phyloP scores from a whole-genome alignment of 30 jellyfish, hydroid and myxozoan species.

The Aurelia sp. region DNA sequence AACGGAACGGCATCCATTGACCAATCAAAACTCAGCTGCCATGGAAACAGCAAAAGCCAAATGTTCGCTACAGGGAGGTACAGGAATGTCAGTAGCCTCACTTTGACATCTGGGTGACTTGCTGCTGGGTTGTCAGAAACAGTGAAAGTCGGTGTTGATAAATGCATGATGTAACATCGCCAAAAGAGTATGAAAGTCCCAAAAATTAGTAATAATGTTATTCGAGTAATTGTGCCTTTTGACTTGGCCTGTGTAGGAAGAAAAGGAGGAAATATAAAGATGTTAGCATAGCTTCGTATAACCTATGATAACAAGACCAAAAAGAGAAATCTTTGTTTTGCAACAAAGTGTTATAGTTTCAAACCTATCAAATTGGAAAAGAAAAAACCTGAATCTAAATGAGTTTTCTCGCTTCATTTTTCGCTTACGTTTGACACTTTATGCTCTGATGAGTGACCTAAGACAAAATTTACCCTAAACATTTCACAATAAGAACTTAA shows the following conservation, averaged over 20 bases:
- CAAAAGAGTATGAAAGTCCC: conserved; percentile 41
- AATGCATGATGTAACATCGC: conserved; percentile 77
- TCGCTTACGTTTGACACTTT: no score
- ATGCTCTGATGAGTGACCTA: no score
- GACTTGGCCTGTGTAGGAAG: conserved; percentile 8
- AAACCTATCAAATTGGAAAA: no score
- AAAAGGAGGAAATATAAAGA: neutral
- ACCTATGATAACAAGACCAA: no score
- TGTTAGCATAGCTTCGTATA: no score
- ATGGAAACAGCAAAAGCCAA: conserved; percentile 81
- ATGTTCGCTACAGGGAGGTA: conserved; percentile 82
- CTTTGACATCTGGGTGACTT: conserved; percentile 40
- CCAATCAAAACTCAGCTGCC: conserved; percentile 96
- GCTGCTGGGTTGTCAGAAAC: conserved; percentile 96
- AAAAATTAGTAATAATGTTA: conserved; percentile 10
- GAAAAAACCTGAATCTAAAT: no score
- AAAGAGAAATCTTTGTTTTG: no score
- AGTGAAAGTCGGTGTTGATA: conserved; percentile 75
- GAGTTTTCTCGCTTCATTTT: no score
- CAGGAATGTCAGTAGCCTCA: conserved; percentile 72
- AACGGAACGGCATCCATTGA: conserved; percentile 93
- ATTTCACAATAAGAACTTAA: no score
- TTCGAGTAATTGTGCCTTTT: conserved; percentile 45
- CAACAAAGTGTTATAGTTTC: no score
- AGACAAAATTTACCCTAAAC: no score